Conservation (phyloP, 2,113 vertebrate species). For the Gulo gulo region DNA sequence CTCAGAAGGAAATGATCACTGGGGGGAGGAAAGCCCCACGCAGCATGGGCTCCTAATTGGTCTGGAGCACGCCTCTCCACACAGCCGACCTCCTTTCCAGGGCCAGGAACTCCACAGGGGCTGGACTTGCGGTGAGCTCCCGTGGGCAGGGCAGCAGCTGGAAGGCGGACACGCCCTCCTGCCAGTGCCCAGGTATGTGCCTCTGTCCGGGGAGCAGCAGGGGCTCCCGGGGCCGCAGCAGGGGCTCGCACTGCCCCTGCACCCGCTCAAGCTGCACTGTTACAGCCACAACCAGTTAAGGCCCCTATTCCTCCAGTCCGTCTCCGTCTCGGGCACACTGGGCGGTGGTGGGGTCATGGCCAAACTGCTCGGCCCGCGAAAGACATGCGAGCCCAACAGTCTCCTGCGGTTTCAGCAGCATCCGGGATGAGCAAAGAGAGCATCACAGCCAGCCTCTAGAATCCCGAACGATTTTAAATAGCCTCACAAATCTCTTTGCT, state of each 20-base stretch:
- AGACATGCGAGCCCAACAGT: constrained; percentile 69
- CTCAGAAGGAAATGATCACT: not conserved
- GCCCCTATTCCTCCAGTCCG: constrained; percentile 71
- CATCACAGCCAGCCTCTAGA: constrained; percentile 41
- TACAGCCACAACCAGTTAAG: constrained; percentile 79
- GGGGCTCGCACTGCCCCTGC: constrained; percentile 48
- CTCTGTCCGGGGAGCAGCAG: constrained; percentile 41
- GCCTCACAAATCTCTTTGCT: constrained; percentile 17
- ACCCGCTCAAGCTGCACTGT: constrained; percentile 76
- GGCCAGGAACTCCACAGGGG: not conserved
- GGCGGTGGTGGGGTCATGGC: not conserved
- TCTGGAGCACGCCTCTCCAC: not conserved
- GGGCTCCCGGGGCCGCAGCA: not conserved
- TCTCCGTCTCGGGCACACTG: constrained; percentile 72
- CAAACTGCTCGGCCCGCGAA: constrained; percentile 60
- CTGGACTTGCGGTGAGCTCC: not conserved
- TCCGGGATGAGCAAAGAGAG: constrained; percentile 55
- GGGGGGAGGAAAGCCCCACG: not conserved
- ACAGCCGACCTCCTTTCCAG: not conserved
- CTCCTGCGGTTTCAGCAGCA: constrained; percentile 69
- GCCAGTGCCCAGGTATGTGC: not conserved
- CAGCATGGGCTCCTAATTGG: not conserved
- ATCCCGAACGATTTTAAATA: constrained; percentile 49
- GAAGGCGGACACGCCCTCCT: not conserved
- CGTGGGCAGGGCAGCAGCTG: not conserved